These are phyloP conservation scores for Tetranychus cinnabarinus DNA, from an alignment of 1,140 invertebrate species.

Conservation along the genomic window DNA sequence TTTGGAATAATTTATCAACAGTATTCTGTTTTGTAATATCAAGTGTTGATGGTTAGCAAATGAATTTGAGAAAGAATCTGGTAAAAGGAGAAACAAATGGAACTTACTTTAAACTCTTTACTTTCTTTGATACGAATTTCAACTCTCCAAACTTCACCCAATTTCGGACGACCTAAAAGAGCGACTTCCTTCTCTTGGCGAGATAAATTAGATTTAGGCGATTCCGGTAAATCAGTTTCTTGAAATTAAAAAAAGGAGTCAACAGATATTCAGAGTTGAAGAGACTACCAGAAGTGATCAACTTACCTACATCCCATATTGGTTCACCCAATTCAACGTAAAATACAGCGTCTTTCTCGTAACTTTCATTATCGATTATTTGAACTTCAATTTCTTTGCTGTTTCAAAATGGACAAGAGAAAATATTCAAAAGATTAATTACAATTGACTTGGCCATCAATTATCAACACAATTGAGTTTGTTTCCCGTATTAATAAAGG, in stretches of 20 bases:
- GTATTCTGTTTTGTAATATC: slow-evolving; percentile 41
- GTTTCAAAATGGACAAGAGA: slow-evolving; percentile 26
- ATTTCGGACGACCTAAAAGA: slow-evolving; percentile 61
- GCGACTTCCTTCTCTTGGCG: slow-evolving; percentile 35
- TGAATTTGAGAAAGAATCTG: no score
- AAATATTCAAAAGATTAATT: not conserved
- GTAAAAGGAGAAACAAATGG: no score
- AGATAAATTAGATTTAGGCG: not conserved
- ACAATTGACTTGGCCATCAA: not conserved
- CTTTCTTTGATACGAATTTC: slow-evolving; percentile 83
- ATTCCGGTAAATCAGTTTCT: not conserved
- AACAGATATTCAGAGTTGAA: not conserved
- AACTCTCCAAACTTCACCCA: slow-evolving; percentile 57
- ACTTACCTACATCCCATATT: slow-evolving; percentile 24
- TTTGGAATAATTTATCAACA: slow-evolving; percentile 87
- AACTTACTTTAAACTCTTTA: slow-evolving; percentile 79
- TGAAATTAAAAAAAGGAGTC: not conserved
- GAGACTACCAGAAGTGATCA: not conserved
- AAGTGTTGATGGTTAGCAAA: no score
- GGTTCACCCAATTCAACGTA: slow-evolving; percentile 75
- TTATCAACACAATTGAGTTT: not conserved
- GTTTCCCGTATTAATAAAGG: no score
- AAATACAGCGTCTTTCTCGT: slow-evolving; percentile 86
- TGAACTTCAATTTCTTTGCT: slow-evolving; percentile 61
- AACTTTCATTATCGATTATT: slow-evolving; percentile 89